These are phyloP conservation scores for Drosophila meridionalis DNA, from an alignment of 2,888 invertebrate species.

Conservation along the genomic window DNA sequence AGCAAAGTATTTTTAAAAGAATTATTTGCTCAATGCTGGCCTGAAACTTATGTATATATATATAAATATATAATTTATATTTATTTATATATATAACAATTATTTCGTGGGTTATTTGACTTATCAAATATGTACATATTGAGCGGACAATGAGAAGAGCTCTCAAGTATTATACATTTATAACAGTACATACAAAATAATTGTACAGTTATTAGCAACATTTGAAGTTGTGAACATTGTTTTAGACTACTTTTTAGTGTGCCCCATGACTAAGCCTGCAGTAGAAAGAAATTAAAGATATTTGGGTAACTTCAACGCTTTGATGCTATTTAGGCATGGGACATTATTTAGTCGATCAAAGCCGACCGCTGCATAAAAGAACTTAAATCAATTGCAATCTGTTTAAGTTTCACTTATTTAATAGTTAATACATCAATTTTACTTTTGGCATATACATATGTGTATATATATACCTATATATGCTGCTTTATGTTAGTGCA, in stretches of 20 bases:
- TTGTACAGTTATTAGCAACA: conserved; percentile 38
- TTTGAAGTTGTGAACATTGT: conserved; percentile 46
- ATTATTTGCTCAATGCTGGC: conserved; percentile 8
- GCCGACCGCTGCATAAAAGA: conserved; percentile 39
- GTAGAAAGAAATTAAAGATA: not conserved
- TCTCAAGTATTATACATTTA: conserved; percentile 17
- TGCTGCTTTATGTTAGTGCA: conserved; percentile 1
- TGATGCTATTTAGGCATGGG: conserved; percentile 6
- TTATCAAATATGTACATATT: conserved; percentile 6
- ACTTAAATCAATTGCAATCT: conserved; percentile 32
- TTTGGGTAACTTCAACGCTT: not conserved
- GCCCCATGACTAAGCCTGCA: conserved; percentile 17
- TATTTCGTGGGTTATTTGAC: not conserved
- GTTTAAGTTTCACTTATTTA: conserved; percentile 35
- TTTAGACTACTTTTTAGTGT: conserved; percentile 15
- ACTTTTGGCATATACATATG: conserved; percentile 23
- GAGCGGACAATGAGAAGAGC: conserved; percentile 26
- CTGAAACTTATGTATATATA: conserved; percentile 5
- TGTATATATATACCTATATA: conserved; percentile 6
- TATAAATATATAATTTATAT: not conserved
- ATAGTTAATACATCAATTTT: conserved; percentile 50
- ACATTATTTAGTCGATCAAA: conserved; percentile 34
- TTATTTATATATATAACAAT: conserved; percentile 1
- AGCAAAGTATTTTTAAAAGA: conserved; percentile 30
- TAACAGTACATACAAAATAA: conserved; percentile 48